These are phyloP conservation scores for Stenurella melanura DNA, from an alignment of 2,888 invertebrate species.

Conservation along the genomic window DNA sequence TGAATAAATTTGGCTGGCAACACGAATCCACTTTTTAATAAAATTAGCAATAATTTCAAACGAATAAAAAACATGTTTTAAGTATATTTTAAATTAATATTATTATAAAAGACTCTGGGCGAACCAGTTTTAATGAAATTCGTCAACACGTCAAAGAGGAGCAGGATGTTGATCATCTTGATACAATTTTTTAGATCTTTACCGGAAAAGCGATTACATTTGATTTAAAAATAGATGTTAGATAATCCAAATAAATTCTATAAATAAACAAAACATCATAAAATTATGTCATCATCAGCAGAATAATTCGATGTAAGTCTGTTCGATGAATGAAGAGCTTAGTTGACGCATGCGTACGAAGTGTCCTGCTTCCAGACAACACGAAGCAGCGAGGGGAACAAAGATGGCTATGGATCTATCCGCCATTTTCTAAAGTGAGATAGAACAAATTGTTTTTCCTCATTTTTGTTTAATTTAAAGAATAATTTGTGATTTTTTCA, in stretches of 20 bases:
- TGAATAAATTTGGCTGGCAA: no score
- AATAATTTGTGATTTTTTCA: constrained; percentile 51
- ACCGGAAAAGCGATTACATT: constrained; percentile 25
- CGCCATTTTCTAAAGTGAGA: constrained; percentile 75
- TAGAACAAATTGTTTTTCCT: constrained; percentile 71
- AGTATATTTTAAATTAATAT: no score
- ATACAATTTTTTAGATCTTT: constrained; percentile 17
- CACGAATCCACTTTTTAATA: no score
- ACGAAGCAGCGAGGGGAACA: constrained; percentile 67
- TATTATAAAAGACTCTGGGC: background rate
- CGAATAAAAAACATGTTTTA: no score
- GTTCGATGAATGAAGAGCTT: constrained; percentile 43
- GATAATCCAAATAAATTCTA: constrained; percentile 38
- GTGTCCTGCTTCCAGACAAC: constrained; percentile 29
- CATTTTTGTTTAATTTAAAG: constrained; percentile 63
- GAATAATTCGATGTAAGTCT: constrained; percentile 21
- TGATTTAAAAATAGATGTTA: constrained; percentile 41
- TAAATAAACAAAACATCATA: constrained; percentile 42
- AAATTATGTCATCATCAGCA: constrained; percentile 41
- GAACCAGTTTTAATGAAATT: background rate
- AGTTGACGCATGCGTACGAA: constrained; percentile 45
- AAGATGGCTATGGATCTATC: constrained; percentile 73
- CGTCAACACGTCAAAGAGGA: background rate
- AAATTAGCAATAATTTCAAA: no score
- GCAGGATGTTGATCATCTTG: constrained; percentile 22